Evolutionary conservation across 2,113 vertebrate genomes (phyloP).

Genomic region (Pelusios castaneus): DNA sequence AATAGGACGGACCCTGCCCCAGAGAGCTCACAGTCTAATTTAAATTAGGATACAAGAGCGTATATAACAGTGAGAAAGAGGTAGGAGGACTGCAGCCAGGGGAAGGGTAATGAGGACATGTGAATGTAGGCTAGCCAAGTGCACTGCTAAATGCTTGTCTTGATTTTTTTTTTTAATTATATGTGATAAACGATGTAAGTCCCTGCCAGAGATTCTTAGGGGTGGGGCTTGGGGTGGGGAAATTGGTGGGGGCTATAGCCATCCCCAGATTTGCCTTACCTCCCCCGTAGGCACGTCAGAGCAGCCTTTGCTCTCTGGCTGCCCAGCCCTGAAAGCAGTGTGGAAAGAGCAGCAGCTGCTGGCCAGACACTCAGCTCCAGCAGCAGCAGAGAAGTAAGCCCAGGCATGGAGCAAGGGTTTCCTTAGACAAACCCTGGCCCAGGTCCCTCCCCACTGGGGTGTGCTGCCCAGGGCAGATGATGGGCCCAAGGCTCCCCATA

Average conservation of each 20-base stretch:
- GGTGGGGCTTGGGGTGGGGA: too few relatives aligned
- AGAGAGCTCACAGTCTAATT: background rate
- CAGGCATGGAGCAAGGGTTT: too few relatives aligned
- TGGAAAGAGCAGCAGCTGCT: background rate
- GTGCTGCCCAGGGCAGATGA: background rate
- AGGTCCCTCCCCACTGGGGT: too few relatives aligned
- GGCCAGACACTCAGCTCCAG: background rate
- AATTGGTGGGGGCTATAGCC: background rate
- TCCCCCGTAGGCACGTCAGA: background rate
- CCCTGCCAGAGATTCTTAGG: background rate
- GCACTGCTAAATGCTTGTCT: background rate
- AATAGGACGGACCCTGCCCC: background rate
- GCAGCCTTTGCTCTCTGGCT: background rate
- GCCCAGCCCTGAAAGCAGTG: background rate
- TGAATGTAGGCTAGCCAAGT: background rate
- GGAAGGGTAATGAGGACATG: accelerated
- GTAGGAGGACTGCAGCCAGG: background rate
- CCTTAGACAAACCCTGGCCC: background rate
- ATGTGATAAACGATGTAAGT: background rate
- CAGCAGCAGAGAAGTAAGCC: background rate
- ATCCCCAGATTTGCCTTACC: background rate
- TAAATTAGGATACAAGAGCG: background rate
- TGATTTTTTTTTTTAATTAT: background rate
- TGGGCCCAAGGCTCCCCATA: background rate
- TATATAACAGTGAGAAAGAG: background rate